Evolutionary conservation across 2,888 invertebrate species (phyloP).

Genomic region (Acleris holmiana): DNA sequence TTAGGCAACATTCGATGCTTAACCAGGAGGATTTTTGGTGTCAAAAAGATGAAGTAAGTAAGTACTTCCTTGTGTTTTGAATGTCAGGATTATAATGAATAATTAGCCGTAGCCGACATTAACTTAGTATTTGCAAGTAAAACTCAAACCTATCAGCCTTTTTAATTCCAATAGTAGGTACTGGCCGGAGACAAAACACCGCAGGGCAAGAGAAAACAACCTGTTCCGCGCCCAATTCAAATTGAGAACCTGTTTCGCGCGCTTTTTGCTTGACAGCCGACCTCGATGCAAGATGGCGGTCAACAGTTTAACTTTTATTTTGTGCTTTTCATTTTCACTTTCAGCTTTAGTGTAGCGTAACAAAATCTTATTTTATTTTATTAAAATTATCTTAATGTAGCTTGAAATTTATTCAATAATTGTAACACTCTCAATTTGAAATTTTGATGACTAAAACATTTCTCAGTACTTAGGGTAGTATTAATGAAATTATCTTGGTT

Average conservation of each 20-base stretch:
- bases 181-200: slow-evolving; percentile 44
- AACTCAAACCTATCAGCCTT: slow-evolving; percentile 8
- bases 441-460: too few species aligned
- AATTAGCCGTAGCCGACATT: too few species aligned
- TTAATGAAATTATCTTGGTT: too few species aligned
- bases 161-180: slow-evolving; percentile 16
- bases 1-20: too few species aligned
- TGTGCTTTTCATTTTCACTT: slow-evolving; percentile 31
- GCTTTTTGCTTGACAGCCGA: slow-evolving; percentile 64
- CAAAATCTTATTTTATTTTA: slow-evolving; percentile 5
- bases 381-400: too few species aligned
- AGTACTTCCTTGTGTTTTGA: too few species aligned
- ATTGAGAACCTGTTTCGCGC: slow-evolving; percentile 68
- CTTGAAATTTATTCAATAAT: too few species aligned
- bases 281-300: slow-evolving; percentile 56
- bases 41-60: too few species aligned
- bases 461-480: too few species aligned
- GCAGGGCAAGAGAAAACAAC: slow-evolving; percentile 68
- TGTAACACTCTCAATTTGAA: too few species aligned
- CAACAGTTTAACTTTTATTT: slow-evolving; percentile 23
- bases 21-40: too few species aligned
- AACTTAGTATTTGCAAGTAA: neutral
- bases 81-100: too few species aligned
- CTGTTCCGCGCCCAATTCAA: slow-evolving; percentile 66
- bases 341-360: slow-evolving; percentile 15